Evolutionary conservation across 2,797 vertebrate genomes (phyloP), one percentile per base, ranked within the genome.

Genomic region (Odontamblyopus rebecca): DNA sequence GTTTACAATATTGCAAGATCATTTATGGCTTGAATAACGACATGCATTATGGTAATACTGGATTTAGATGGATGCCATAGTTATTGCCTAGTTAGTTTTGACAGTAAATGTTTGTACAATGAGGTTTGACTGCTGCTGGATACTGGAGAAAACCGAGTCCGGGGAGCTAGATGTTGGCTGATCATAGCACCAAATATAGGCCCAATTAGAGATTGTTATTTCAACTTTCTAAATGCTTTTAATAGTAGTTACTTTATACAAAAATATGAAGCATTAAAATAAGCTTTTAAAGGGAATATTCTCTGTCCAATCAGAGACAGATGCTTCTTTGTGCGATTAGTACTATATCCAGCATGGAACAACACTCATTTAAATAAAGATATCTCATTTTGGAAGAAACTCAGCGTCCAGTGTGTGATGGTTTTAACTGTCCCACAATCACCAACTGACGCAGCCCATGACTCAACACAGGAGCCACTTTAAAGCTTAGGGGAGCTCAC

Each of bases 51-150:
- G 3, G 57, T 41, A 73, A 54, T 68, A 65, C 23, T 59, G 56
- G 27, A 23, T 65, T 16, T 65, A 71, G 18, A 79, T 38, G 53
- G 66, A 9, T 38, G 35, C 35, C 0, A 5, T 77, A 73, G 85
- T 88, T 88, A 88, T 89, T 90, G 88, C 88, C 75, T 61, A 35
- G 61, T 63, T 48, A 65, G 23, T 70, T 73, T 44, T 75, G n/a
- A 71, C 70, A 75, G 61, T 63, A 27, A 75, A 67, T 63, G 72
- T 38, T 61, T 16, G 65, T 72, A 57, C 27, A 67, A 50, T 82
- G 85, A 88, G 83, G 86, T 84, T 70, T 48, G 56, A 74, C 61
- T 67, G 64, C 82, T 67, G 69, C 73, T 78, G 72, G 57, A 74
- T 65, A 73, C 61, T 74, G 54, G 53, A 44, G 38, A 26, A 79